These are phyloP conservation scores for Brachynemurus nebulosus DNA, from an alignment of 2,888 invertebrate species.

Conservation along the genomic window DNA sequence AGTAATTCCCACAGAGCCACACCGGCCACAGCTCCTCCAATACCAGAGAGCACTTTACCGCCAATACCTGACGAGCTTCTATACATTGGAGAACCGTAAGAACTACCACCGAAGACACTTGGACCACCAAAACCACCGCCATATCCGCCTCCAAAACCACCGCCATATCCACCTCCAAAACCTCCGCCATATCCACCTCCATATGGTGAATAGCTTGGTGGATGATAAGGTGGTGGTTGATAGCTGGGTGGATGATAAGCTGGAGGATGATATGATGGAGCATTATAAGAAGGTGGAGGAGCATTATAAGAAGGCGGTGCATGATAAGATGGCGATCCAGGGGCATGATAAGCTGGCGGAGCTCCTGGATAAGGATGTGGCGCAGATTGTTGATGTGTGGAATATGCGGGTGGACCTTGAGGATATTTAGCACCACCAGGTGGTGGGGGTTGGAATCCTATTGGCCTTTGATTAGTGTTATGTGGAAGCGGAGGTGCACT, in stretches of 20 bases:
- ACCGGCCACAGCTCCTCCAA: conserved; percentile 5
- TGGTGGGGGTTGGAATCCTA: conserved; percentile 4
- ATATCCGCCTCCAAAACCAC: conserved; percentile 3
- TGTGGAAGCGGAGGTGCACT: background rate
- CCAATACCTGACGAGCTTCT: conserved; percentile 1
- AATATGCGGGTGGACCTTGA: conserved; percentile 1
- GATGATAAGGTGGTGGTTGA: conserved; percentile 6
- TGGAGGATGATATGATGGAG: conserved; percentile 5
- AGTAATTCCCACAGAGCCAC: conserved; percentile 8
- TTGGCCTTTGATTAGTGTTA: conserved; percentile 3
- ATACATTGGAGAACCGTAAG: background rate
- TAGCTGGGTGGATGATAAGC: background rate
- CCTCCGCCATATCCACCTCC: conserved; percentile 13
- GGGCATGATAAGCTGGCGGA: conserved; percentile 3
- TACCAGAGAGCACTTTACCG: conserved; percentile 1
- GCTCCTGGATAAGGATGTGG: background rate
- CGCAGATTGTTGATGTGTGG: background rate
- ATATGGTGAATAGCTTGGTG: background rate
- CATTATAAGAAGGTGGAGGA: background rate
- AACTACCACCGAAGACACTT: background rate
- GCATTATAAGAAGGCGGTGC: background rate
- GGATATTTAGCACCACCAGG: background rate
- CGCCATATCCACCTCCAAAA: conserved; percentile 11
- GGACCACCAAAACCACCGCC: conserved; percentile 5
- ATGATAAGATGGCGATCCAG: conserved; percentile 1